phyloP scores from a whole-genome alignment of 92 coral and sea anemone genomes.

The Parazoanthus swiftii region DNA sequence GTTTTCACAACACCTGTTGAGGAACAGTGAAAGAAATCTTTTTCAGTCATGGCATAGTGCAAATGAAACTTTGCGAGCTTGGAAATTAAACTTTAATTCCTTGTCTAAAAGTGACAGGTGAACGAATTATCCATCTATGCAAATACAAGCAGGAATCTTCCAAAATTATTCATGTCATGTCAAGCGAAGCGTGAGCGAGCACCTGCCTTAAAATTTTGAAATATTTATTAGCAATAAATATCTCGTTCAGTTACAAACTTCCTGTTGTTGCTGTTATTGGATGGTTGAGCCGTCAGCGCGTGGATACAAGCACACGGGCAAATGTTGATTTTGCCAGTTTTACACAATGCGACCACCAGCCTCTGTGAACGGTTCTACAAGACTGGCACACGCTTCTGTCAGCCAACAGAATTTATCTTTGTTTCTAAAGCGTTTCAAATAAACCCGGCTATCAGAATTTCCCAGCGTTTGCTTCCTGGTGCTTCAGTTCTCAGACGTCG shows the following conservation, averaged over 20 bases:
- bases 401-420: not conserved
- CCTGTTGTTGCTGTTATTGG: not conserved
- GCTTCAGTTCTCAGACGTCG: not conserved
- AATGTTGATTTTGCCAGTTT: conserved; percentile 13
- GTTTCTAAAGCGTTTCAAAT: not conserved
- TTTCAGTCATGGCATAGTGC: conserved; percentile 35
- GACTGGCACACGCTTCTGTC: not conserved
- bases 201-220: conserved; percentile 79
- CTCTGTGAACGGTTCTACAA: not conserved
- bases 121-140: conserved; percentile 62
- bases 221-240: conserved; percentile 69
- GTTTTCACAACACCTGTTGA: conserved; percentile 26
- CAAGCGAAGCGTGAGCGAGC: conserved; percentile 78
- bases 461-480: conserved; percentile 3
- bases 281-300: not conserved
- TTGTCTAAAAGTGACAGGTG: conserved; percentile 70
- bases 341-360: conserved; percentile 19
- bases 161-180: conserved; percentile 75
- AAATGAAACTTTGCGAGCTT: conserved; percentile 36
- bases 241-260: conserved; percentile 50
- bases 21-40: conserved; percentile 24
- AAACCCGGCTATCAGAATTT: not conserved
- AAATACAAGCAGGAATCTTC: conserved; percentile 54
- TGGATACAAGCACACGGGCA: conserved; percentile 9
- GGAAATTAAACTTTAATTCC: conserved; percentile 54